Percentiles rank a stretch among this genome's conserved stretches.
phyloP scores from a whole-genome alignment of 2,888 invertebrate genomes.

The Cephus nigrinus region DNA sequence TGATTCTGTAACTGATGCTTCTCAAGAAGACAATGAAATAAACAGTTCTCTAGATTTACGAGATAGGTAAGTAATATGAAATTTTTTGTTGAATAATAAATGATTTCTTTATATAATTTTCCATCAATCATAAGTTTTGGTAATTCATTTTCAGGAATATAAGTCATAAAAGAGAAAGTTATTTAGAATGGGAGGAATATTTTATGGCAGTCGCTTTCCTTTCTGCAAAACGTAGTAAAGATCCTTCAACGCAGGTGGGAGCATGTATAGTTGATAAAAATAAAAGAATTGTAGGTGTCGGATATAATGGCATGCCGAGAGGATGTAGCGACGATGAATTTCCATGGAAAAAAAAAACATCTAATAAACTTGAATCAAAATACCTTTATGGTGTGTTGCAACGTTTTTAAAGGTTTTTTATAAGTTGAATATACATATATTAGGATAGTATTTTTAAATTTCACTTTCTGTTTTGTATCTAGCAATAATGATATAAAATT shows the following conservation, averaged over 20 bases:
- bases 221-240: slow-evolving; percentile 93
- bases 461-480: background rate
- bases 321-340: slow-evolving; percentile 90
- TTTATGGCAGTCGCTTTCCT: slow-evolving; percentile 95
- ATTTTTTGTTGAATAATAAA: no score
- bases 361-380: slow-evolving; percentile 78
- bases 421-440: no score
- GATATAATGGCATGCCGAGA: slow-evolving; percentile 97
- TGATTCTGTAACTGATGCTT: no score
- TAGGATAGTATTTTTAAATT: no score
- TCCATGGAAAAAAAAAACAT: slow-evolving; percentile 84
- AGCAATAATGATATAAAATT: background rate
- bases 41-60: no score
- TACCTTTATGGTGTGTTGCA: slow-evolving; percentile 79
- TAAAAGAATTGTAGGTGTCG: slow-evolving; percentile 90
- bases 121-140: no score
- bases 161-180: slow-evolving; percentile 72
- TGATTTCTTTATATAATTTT: no score
- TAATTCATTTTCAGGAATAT: slow-evolving; percentile 36
- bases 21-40: no score
- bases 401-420: no score
- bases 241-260: slow-evolving; percentile 93
- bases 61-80: no score
- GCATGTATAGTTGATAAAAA: slow-evolving; percentile 92
- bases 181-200: slow-evolving; percentile 91